These are phyloP conservation scores for Pluvialis apricaria DNA, from an alignment of 2,113 vertebrate genomes.

Conservation along the genomic window DNA sequence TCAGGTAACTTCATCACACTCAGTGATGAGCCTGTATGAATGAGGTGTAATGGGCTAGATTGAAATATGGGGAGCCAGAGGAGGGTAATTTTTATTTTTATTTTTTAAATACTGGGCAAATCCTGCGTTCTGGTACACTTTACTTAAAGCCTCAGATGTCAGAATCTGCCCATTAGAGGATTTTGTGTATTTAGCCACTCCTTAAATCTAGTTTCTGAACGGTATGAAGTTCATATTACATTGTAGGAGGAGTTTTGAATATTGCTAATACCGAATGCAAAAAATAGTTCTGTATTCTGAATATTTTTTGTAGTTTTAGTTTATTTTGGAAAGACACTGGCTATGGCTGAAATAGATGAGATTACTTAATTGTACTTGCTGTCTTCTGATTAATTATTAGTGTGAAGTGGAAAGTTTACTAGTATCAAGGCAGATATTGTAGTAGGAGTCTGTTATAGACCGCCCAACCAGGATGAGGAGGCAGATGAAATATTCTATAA, in stretches of 20 bases:
- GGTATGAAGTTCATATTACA: accelerated
- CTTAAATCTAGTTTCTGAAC: neutral
- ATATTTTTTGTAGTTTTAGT: neutral
- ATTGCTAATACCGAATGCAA: neutral
- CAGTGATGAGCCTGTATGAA: accelerated
- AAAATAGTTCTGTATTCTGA: neutral
- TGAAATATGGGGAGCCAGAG: neutral
- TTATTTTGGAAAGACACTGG: neutral
- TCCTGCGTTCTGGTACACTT: accelerated
- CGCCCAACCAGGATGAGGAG: too few relatives aligned
- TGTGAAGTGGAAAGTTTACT: neutral
- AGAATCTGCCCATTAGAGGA: neutral
- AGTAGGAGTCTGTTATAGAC: too few relatives aligned
- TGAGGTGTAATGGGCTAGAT: neutral
- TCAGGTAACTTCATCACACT: neutral
- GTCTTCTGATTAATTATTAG: neutral
- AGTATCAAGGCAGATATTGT: too few relatives aligned
- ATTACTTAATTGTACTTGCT: neutral
- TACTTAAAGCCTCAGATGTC: neutral
- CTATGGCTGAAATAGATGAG: neutral
- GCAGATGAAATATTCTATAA: too few relatives aligned
- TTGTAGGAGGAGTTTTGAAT: neutral
- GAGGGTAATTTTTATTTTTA: neutral
- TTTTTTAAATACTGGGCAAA: neutral
- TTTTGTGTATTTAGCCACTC: neutral